Evolutionary conservation across 2,113 vertebrate genomes (phyloP).

Genomic region (Gulo gulo): DNA sequence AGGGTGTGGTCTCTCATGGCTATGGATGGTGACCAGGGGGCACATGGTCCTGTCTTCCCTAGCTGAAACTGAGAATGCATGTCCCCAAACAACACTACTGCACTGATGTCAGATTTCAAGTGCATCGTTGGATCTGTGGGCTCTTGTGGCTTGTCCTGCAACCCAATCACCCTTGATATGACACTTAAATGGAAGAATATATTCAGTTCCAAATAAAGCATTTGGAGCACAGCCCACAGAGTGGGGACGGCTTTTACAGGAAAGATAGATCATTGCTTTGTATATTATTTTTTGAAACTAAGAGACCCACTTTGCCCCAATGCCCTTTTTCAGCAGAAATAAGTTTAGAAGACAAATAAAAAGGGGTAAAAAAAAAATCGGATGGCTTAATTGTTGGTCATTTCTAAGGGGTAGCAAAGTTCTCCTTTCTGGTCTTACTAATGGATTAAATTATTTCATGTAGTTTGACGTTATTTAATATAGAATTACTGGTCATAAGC

Average conservation of each 20-base stretch:
- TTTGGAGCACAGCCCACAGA: background rate
- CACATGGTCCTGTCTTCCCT: background rate
- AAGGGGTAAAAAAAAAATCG: background rate
- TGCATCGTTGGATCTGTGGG: background rate
- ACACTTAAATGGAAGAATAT: background rate
- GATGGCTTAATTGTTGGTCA: background rate
- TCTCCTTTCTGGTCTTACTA: background rate
- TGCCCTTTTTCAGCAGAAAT: background rate
- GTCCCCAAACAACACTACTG: background rate
- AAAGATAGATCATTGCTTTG: background rate
- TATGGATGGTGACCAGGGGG: background rate
- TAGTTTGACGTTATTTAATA: background rate
- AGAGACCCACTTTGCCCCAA: background rate
- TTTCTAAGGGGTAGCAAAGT: background rate
- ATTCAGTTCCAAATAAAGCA: slow-evolving; percentile 9
- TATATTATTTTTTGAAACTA: slow-evolving; percentile 21
- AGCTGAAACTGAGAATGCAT: background rate
- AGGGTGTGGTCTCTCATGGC: background rate
- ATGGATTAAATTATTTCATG: background rate
- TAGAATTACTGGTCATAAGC: background rate
- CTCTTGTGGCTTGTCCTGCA: background rate
- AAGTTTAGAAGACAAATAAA: background rate
- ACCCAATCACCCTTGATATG: background rate
- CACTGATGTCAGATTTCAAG: background rate
- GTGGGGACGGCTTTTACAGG: background rate